Conservation (phyloP, 2,888 invertebrate genomes). For the Amitus sp. region DNA sequence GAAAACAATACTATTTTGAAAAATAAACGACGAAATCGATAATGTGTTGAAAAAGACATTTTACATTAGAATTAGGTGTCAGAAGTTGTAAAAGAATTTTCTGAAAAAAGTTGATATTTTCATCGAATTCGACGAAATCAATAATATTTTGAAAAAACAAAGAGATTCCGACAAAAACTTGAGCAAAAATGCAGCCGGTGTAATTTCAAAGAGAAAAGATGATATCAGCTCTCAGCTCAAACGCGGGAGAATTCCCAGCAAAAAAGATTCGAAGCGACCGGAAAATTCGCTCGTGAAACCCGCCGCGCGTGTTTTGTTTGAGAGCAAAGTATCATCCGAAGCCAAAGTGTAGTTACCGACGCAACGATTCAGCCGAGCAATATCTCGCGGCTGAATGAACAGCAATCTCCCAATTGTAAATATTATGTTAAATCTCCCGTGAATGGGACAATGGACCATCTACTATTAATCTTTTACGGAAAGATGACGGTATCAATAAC, state of each 20-base stretch:
- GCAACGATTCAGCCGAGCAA: slow-evolving; percentile 38
- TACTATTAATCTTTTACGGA: slow-evolving; percentile 59
- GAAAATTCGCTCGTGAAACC: slow-evolving; percentile 1
- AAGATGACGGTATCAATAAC: slow-evolving; percentile 54
- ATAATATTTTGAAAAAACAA: neutral
- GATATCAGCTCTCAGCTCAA: neutral
- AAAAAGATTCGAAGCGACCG: slow-evolving; percentile 1
- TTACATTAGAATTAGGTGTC: too few relatives aligned
- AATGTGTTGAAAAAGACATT: too few relatives aligned
- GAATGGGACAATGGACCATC: slow-evolving; percentile 60
- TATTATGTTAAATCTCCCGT: slow-evolving; percentile 64
- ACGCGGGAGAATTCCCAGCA: neutral
- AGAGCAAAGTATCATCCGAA: neutral
- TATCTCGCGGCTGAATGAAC: slow-evolving; percentile 48
- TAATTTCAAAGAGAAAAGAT: neutral
- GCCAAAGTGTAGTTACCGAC: slow-evolving; percentile 8
- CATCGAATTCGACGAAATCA: too few relatives aligned
- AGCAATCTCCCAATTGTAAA: slow-evolving; percentile 64
- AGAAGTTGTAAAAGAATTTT: too few relatives aligned
- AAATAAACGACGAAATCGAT: slow-evolving; percentile 26
- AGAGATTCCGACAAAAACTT: slow-evolving; percentile 10
- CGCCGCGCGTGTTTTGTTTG: neutral
- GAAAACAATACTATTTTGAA: too few relatives aligned
- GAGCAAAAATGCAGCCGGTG: slow-evolving; percentile 6
- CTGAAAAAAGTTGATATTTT: neutral